These are phyloP conservation scores for Microchirus variegatus DNA, from an alignment of 2,797 vertebrate genomes.

Conservation along the genomic window DNA sequence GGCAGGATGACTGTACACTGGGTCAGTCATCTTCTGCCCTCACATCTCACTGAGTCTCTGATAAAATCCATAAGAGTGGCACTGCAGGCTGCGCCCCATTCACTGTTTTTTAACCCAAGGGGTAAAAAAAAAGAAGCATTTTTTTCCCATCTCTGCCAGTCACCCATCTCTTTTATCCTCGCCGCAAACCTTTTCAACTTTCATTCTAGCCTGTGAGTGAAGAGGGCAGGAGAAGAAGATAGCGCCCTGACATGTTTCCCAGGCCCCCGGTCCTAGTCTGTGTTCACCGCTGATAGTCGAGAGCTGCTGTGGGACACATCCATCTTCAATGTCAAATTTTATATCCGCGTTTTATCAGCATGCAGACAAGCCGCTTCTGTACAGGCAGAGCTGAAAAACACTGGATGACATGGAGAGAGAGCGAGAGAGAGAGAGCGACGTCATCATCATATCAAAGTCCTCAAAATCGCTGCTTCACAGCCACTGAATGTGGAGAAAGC, in stretches of 20 bases:
- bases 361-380: constrained; percentile 47
- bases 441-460: too few species aligned
- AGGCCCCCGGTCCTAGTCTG: constrained; percentile 36
- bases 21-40: constrained; percentile 5
- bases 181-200: constrained; percentile 42
- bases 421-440: constrained; percentile 38
- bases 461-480: constrained; percentile 13
- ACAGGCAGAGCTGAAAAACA: constrained; percentile 28
- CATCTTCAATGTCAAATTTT: constrained; percentile 68
- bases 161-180: constrained; percentile 32
- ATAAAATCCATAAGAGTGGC: neutral
- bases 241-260: constrained; percentile 55
- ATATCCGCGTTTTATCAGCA: constrained; percentile 63
- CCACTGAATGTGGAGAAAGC: constrained; percentile 17
- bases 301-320: constrained; percentile 56
- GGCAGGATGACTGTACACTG: neutral
- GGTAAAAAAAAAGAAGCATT: neutral
- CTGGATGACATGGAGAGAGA: constrained; percentile 2
- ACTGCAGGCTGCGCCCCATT: neutral
- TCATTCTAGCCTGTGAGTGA: constrained; percentile 34
- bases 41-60: neutral
- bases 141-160: constrained; percentile 32
- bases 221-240: constrained; percentile 34
- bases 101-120: neutral
- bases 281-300: constrained; percentile 56